phyloP scores from a whole-genome alignment of 1,140 invertebrate genomes.

The Bradynema listronoti region DNA sequence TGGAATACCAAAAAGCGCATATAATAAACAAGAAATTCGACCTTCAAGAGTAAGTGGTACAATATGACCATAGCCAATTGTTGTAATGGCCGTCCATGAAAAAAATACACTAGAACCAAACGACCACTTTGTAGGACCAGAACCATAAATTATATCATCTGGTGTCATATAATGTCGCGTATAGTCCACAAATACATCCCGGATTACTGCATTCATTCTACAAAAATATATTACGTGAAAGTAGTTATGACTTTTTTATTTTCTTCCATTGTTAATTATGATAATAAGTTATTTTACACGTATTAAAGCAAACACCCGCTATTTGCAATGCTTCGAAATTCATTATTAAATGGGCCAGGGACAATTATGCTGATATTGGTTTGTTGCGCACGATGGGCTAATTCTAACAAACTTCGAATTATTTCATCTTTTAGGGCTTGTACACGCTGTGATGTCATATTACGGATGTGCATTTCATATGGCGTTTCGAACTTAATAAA shows the following conservation, averaged over 20 bases:
- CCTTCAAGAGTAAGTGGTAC: conserved; percentile 62
- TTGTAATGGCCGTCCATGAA: conserved; percentile 57
- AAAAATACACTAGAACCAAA: conserved; percentile 57
- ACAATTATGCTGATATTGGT: no score
- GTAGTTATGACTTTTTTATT: no score
- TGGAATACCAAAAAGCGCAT: conserved; percentile 62
- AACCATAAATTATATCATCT: conserved; percentile 49
- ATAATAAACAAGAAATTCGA: conserved; percentile 61
- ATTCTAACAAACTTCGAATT: no score
- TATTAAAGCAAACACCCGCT: no score
- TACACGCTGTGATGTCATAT: conserved; percentile 48
- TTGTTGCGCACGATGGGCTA: no score
- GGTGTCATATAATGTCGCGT: conserved; percentile 57
- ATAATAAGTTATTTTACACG: no score
- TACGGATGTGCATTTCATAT: conserved; percentile 43
- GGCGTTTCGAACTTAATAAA: conserved; percentile 46
- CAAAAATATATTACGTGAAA: conserved; percentile 12
- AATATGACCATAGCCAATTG: conserved; percentile 59
- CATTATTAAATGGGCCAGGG: no score
- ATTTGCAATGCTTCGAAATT: no score
- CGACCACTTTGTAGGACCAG: conserved; percentile 53
- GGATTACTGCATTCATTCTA: conserved; percentile 52
- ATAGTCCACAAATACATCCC: conserved; percentile 56
- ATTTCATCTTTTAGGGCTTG: conserved; percentile 21
- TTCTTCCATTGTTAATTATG: no score